Base-by-base conservation (phyloP, 1,140 invertebrate genomes). In the Danaus plexippus region DNA sequence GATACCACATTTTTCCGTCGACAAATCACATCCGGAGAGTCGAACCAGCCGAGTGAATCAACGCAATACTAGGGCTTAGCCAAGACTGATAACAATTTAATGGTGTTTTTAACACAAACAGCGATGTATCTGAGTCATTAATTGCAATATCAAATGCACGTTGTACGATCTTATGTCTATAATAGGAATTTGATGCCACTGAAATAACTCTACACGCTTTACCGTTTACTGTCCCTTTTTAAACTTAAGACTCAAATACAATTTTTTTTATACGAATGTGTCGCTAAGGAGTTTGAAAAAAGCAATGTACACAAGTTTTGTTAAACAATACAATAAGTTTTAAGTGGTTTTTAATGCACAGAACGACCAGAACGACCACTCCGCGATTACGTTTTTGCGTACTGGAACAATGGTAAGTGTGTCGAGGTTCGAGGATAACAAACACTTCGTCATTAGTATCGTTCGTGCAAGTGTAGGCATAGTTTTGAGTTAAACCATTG, bases 1-100 rank as follows among this genome's bases (percentile, higher is more conserved):
- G 77, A 87, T 84, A 77, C 69, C 73, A 78, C 80, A 83, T 83
- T 80, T 80, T 84, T 83, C 75, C 72, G 75, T 80, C 79, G 78
- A 80, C 81, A 82, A 85, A 83, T 85, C 83, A 84, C 75, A 87
- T 87, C 84, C 84, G 84, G 80, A 72, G 73, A 71, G 66, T 52
- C 67, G 58, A 65, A 65, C 67, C 67, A 79, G 74, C 66, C 71
- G 73, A 59, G 64, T 82, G 80, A 83, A 78, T 83, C 79, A 82
- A 79, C 75, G 61, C 66, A 73, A 50, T 58, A 69, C 61, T 66
- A 63, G 58, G 54, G 59, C 67, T 72, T 72, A 67, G 63, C 67
- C 69, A 65, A 55, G 53, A 68, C 70, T 75, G 75, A 86, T 80
- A 86, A 81, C 57, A 63, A 61, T 64, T 77, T 71, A 69, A 72